Base-by-base conservation (phyloP, 2,113 vertebrate genomes). In the Sakesphorus luctuosus region DNA sequence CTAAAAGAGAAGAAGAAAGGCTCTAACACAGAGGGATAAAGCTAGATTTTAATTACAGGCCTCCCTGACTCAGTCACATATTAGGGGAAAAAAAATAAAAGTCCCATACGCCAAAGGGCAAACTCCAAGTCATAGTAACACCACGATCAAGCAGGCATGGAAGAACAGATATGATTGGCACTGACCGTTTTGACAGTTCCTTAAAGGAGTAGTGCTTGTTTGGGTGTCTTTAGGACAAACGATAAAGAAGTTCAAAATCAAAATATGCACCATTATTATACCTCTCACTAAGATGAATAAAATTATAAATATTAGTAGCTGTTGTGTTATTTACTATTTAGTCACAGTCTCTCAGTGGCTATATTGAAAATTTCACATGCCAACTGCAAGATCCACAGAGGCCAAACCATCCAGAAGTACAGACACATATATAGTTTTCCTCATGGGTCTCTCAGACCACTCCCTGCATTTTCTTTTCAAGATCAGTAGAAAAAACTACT, bases 1-100 rank as follows among this genome's bases (percentile, higher is more conserved):
- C 11, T 28, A 55, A 33, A 67, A 75, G 23, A 36, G 18, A 3
- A 2, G 1, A 3, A 0, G 4, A 5, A 75, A 77, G 18, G 21
- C 38, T 58, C 3, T 35, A 80, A 38, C 25, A 83, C 7, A 49
- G 55, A 67, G 5, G 3, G 3, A 79, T n/a, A 38, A 16, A 68
- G 23, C 4, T 53, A 59, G 5, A 53, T 73, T 73, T 84, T 18
- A 78, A 38, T 61, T 79, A 46, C 18, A 72, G 24, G 23, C 18
- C 33, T 74, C 25, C 13, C 23, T 79, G 61, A 31, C 20, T 62
- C 18, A 83, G 21, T 47, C 3, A 18, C 4, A 4, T 19, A 31
- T 21, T 17, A 29, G 16, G 16, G 24, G 6, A 16, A 9, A 23
- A 50, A 31, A 26, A 33, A 19, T 29, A 14, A 47, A 49, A 40